phyloP scores from a whole-genome alignment of 2,113 vertebrate genomes.

The Ibidorhyncha struthersii region DNA sequence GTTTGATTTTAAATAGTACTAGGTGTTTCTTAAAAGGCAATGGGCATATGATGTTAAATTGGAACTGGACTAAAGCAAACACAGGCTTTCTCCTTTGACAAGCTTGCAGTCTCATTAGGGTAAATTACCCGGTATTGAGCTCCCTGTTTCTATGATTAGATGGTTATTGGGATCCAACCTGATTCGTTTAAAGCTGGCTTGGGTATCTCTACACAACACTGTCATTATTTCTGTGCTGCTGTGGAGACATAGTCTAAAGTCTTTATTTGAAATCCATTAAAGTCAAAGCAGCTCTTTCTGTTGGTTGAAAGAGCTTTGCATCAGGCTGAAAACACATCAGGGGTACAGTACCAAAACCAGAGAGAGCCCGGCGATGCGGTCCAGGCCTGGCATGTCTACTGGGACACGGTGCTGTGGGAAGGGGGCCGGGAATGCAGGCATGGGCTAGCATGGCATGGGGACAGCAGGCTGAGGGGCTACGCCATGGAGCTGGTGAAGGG shows the following conservation, averaged over 20 bases:
- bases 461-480: background rate
- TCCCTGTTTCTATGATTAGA: conserved; percentile 11
- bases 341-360: background rate
- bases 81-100: conserved; percentile 13
- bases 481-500: background rate
- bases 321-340: conserved; percentile 21
- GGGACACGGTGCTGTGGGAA: background rate
- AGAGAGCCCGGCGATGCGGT: background rate
- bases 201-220: conserved; percentile 1
- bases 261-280: conserved; percentile 31
- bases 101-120: conserved; percentile 30
- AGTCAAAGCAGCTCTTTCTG: conserved; percentile 33
- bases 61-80: background rate
- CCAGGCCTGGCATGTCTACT: background rate
- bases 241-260: background rate
- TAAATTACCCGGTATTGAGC: conserved; percentile 21
- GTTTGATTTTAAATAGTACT: background rate
- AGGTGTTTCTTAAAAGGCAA: background rate
- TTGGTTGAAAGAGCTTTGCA: conserved; percentile 16
- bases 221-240: conserved; percentile 2
- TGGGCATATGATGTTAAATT: background rate
- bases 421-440: background rate
- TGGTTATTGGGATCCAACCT: conserved; percentile 17
- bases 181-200: conserved; percentile 51
- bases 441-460: rapidly evolving